Conservation (phyloP, 35 echinoderm and acorn worm genomes). For the Holothuria glaberrima region DNA sequence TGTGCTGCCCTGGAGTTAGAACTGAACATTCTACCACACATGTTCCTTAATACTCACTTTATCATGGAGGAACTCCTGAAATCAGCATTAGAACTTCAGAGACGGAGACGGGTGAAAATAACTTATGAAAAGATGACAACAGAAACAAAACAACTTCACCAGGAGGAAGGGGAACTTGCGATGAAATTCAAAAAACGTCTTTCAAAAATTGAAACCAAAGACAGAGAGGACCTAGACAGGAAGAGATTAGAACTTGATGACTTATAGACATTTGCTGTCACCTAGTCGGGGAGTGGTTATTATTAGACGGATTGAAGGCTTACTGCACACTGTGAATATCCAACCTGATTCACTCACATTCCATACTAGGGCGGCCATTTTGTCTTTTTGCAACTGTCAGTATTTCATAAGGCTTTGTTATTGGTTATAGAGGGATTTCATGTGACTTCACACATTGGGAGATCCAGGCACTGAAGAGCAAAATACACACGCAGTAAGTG, state of each 20-base stretch:
- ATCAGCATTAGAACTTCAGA: slow-evolving; percentile 33
- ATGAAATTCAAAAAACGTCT: background rate
- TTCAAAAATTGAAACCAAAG: slow-evolving; percentile 12
- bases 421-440: too few relatives aligned
- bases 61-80: slow-evolving; percentile 54
- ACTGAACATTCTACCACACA: slow-evolving; percentile 34
- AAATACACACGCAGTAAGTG: too few relatives aligned
- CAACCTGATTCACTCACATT: too few relatives aligned
- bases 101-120: background rate
- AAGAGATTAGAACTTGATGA: background rate
- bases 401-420: too few relatives aligned
- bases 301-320: too few relatives aligned
- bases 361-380: too few relatives aligned
- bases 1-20: slow-evolving; percentile 37
- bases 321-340: too few relatives aligned
- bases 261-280: too few relatives aligned
- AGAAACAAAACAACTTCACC: slow-evolving; percentile 13
- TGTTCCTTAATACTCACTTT: slow-evolving; percentile 45
- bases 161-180: background rate
- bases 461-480: too few relatives aligned
- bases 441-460: too few relatives aligned
- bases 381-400: too few relatives aligned
- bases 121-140: background rate
- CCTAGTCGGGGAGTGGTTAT: too few relatives aligned
- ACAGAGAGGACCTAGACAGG: background rate